Conservation (phyloP, 2,888 invertebrate genomes). For the Lasioglossum villosulum region DNA sequence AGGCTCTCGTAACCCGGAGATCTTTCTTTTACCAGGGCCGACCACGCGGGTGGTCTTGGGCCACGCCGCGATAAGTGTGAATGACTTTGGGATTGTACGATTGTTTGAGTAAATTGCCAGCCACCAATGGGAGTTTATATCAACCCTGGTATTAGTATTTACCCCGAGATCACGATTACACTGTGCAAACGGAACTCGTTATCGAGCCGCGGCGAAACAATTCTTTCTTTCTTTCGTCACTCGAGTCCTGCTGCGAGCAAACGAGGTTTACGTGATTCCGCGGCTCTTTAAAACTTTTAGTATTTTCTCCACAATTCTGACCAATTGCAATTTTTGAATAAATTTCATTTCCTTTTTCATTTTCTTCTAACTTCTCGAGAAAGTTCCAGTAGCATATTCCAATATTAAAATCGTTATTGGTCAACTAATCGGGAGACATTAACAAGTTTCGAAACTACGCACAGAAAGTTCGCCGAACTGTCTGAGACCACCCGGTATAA, state of each 20-base stretch:
- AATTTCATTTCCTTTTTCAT: no score
- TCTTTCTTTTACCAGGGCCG: conserved; percentile 68
- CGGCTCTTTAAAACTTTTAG: neutral
- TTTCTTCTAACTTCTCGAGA: no score
- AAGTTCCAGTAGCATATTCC: no score
- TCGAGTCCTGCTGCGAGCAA: neutral
- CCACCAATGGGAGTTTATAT: neutral
- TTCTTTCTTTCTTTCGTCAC: neutral
- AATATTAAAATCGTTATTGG: no score
- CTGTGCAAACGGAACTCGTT: neutral
- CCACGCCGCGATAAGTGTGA: conserved; percentile 62
- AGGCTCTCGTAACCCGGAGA: conserved; percentile 64
- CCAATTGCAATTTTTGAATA: no score
- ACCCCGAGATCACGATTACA: conserved; percentile 18
- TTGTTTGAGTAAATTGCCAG: conserved; percentile 50
- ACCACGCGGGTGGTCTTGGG: conserved; percentile 65
- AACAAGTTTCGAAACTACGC: neutral
- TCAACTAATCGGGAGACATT: no score
- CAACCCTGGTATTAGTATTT: conserved; percentile 24
- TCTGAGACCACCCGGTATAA: neutral
- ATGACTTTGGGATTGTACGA: conserved; percentile 66
- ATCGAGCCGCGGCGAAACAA: neutral
- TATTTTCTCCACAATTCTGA: no score
- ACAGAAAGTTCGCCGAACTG: neutral
- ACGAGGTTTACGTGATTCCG: neutral